phyloP scores from a whole-genome alignment of 35 echinoderm and acorn worm species.

The Heliocidaris tuberculata region DNA sequence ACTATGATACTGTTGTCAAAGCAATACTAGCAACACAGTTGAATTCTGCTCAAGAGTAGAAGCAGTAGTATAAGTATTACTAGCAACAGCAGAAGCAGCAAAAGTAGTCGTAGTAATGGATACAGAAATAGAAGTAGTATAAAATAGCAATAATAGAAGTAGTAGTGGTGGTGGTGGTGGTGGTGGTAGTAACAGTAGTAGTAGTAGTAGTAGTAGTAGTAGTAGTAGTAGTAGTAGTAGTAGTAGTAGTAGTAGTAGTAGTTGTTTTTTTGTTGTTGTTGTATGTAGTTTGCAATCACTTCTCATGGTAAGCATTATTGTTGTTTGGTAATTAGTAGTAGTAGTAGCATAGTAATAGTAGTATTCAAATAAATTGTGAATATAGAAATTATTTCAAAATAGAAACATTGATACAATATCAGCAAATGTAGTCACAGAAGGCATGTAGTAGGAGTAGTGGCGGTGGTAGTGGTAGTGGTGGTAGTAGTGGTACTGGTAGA shows the following conservation, averaged over 20 bases:
- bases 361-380: no score
- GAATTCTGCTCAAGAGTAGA: background rate
- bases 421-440: no score
- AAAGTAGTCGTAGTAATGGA: background rate
- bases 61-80: background rate
- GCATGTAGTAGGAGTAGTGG: background rate
- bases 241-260: slow-evolving; percentile 22
- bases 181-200: background rate
- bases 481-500: background rate
- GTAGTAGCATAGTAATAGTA: no score
- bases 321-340: no score
- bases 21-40: no score
- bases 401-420: no score
- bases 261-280: no score
- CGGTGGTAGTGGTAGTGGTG: background rate
- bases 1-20: no score
- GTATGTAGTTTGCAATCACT: no score
- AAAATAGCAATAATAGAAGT: background rate
- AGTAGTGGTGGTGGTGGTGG: background rate
- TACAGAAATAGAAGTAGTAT: background rate
- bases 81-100: background rate
- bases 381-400: no score
- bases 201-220: slow-evolving; percentile 10
- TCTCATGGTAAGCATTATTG: no score
- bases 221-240: slow-evolving; percentile 22